These are phyloP conservation scores for Galendromus occidentalis DNA, from an alignment of 1,140 invertebrate species.

Conservation along the genomic window DNA sequence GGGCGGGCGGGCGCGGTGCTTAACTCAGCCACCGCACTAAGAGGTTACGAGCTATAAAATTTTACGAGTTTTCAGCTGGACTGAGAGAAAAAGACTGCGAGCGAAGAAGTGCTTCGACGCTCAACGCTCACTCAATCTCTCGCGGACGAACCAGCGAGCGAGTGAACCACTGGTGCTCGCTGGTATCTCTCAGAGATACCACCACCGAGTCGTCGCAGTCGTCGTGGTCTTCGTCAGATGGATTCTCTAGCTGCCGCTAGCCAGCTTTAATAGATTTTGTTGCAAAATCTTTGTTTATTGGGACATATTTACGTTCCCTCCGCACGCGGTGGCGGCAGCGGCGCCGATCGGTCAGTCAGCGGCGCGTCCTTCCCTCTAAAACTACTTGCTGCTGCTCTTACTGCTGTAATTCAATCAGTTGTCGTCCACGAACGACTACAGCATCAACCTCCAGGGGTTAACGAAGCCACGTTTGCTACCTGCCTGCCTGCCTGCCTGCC, in stretches of 20 bases:
- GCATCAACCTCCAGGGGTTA: no score
- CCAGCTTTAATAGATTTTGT: conserved; percentile 5
- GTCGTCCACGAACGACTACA: no score
- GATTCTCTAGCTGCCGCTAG: neutral
- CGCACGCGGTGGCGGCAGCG: no score
- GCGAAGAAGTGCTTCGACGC: no score
- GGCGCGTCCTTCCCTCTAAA: no score
- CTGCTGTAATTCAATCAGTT: no score
- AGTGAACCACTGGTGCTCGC: neutral
- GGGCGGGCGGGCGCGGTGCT: neutral
- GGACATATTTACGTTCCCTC: conserved; percentile 12
- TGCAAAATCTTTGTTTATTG: conserved; percentile 12
- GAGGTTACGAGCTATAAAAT: conserved; percentile 4
- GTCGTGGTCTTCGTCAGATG: neutral
- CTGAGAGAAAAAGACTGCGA: no score
- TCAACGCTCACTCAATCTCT: neutral
- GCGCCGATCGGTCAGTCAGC: no score
- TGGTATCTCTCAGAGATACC: neutral
- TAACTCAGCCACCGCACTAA: neutral
- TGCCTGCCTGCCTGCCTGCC: no score
- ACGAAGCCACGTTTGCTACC: no score
- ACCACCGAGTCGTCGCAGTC: neutral
- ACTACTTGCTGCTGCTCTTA: no score
- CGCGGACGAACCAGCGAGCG: neutral
- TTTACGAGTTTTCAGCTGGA: conserved; percentile 7